These are phyloP conservation scores for Clistopyga incitator DNA, from an alignment of 2,888 invertebrate genomes.

Conservation along the genomic window DNA sequence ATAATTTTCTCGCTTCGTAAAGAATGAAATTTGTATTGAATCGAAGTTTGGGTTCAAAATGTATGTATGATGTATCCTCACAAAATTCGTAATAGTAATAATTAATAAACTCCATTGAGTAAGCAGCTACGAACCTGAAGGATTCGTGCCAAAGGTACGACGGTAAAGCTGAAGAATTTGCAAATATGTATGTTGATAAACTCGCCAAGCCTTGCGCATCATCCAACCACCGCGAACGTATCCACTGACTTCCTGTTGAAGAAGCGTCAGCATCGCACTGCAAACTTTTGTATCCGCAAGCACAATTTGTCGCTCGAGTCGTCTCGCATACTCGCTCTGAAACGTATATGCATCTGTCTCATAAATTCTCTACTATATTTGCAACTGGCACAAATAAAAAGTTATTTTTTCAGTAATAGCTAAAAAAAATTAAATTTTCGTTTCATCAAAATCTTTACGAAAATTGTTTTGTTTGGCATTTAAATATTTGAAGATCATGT, in stretches of 20 bases:
- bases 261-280: constrained; percentile 87
- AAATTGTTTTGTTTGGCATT: no score
- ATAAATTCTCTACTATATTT: background rate
- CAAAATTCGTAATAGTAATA: no score
- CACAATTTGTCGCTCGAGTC: constrained; percentile 88
- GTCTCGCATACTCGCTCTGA: constrained; percentile 77
- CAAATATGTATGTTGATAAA: constrained; percentile 88
- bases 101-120: no score
- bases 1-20: no score
- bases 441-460: background rate
- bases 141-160: constrained; percentile 83
- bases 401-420: no score
- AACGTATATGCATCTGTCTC: constrained; percentile 31
- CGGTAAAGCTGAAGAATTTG: constrained; percentile 86
- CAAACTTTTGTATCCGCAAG: constrained; percentile 89
- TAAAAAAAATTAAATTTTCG: background rate
- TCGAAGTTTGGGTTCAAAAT: no score
- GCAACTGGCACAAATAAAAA: no score
- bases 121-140: constrained; percentile 70
- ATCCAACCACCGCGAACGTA: constrained; percentile 89
- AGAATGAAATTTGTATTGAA: no score
- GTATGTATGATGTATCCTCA: no score
- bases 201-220: constrained; percentile 89
- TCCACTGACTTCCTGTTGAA: constrained; percentile 88
- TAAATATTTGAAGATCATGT: no score